phyloP scores from a whole-genome alignment of 2,797 vertebrate species.

The Fratercula arctica region DNA sequence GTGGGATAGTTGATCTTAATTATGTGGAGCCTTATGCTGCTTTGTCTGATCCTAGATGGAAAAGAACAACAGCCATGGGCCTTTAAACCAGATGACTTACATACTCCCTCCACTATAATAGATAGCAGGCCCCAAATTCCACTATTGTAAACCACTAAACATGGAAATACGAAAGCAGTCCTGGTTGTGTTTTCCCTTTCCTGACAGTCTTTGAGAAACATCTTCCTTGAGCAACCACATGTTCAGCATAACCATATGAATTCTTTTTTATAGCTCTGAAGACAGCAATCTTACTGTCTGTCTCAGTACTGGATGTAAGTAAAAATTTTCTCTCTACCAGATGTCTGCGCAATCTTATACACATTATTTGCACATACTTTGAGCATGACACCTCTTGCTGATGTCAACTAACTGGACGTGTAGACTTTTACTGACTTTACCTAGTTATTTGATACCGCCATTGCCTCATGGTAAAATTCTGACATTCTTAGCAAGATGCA shows the following conservation, averaged over 20 bases:
- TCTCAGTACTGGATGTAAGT: neutral
- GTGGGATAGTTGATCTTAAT: conserved; percentile 44
- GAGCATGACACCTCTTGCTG: neutral
- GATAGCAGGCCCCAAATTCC: conserved; percentile 3
- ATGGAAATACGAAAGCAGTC: conserved; percentile 46
- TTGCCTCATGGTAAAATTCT: neutral
- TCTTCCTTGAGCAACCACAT: conserved; percentile 53
- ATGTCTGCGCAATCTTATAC: neutral
- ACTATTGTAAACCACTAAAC: conserved; percentile 33
- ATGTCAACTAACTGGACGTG: neutral
- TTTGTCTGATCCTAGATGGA: conserved; percentile 41
- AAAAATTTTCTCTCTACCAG: conserved; percentile 1
- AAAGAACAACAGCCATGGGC: conserved; percentile 48
- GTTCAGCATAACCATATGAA: conserved; percentile 40
- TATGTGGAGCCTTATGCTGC: conserved; percentile 9
- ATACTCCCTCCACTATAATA: neutral
- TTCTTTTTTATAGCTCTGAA: conserved; percentile 25
- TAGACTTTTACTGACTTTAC: neutral
- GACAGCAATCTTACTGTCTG: conserved; percentile 19
- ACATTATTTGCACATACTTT: neutral
- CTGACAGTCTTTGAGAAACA: conserved; percentile 52
- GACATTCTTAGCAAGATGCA: neutral
- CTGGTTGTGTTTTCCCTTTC: conserved; percentile 46
- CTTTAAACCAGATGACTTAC: conserved; percentile 56
- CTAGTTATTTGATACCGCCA: neutral